Evolutionary conservation across 2,888 invertebrate genomes (phyloP), one percentile per base, ranked within the genome.

Genomic region (Flabesymbios commensalis): DNA sequence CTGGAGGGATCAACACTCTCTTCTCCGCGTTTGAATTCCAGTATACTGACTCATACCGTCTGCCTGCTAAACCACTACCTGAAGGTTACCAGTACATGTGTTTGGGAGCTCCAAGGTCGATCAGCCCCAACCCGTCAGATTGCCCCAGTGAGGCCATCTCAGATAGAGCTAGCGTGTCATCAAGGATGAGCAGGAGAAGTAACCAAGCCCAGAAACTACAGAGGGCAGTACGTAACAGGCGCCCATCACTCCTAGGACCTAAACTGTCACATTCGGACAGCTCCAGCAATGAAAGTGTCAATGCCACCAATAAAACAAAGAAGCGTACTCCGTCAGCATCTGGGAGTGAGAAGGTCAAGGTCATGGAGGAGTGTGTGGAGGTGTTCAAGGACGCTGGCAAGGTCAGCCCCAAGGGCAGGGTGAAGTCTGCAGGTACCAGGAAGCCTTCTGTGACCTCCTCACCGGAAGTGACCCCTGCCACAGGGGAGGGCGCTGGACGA

Each of bases 1-100:
- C 74, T 28, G 63, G 69, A 0, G 72, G 75, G 32, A 69, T 77
- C 24, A 72, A 72, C 32, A 70, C 68, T 39, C 58, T 76, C 29
- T 74, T 71, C 59, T 63, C 65, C 29, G 67, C 73, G 32, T 75
- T 72, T 60, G 73, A 77, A 49, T 74, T 70, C 59, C 77, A 78
- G 61, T 77, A 77, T 47, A 72, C 49, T 7, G 10, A 26, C 5
- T 49, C 31, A 7, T 49, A 29, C 49, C 24, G 45, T 7, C 10
- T 7, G 22, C 45, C 45, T 10, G 45, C 45, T 7, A 10, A 22
- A 24, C 45, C 45, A 22, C 17, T 19, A 10, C 24, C 14, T 10
- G 45, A 45, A 24, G 45, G n/a, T 10, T 7, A n/a, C 7, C n/a
- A 45, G 39, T 14, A 14, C 39, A 36, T 36, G n/a, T 10, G 22